These are phyloP conservation scores for Spodoptera litura DNA, from an alignment of 1,140 invertebrate genomes.

Conservation along the genomic window DNA sequence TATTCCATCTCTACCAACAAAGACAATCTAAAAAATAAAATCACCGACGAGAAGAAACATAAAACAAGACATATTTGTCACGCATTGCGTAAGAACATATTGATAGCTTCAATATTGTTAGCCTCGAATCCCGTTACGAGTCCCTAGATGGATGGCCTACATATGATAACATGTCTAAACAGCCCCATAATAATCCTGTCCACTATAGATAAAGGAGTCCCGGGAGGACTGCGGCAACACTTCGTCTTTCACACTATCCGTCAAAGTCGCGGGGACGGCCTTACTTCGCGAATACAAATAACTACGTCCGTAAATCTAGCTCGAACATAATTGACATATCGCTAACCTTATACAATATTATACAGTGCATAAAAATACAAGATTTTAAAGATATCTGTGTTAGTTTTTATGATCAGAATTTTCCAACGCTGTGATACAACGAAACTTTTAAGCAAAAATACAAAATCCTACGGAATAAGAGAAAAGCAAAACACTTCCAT, in stretches of 20 bases:
- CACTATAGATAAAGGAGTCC: constrained; percentile 44
- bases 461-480: constrained; percentile 1
- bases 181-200: constrained; percentile 44
- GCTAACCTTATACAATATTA: neutral
- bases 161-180: constrained; percentile 46
- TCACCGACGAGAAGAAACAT: neutral
- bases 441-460: constrained; percentile 13
- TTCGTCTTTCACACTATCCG: constrained; percentile 42
- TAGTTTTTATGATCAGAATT: neutral
- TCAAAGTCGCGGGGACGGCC: constrained; percentile 35
- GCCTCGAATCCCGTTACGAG: constrained; percentile 22
- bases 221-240: constrained; percentile 11
- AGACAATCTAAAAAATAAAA: neutral
- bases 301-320: constrained; percentile 39
- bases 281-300: constrained; percentile 34
- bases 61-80: constrained; percentile 9
- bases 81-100: constrained; percentile 21
- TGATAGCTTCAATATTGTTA: constrained; percentile 31
- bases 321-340: constrained; percentile 36
- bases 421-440: neutral
- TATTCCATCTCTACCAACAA: neutral
- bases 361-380: constrained; percentile 19
- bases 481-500: constrained; percentile 8
- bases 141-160: constrained; percentile 35
- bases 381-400: neutral